These are phyloP conservation scores for Misgurnus anguillicaudatus DNA, from an alignment of 2,113 vertebrate species.

Conservation along the genomic window DNA sequence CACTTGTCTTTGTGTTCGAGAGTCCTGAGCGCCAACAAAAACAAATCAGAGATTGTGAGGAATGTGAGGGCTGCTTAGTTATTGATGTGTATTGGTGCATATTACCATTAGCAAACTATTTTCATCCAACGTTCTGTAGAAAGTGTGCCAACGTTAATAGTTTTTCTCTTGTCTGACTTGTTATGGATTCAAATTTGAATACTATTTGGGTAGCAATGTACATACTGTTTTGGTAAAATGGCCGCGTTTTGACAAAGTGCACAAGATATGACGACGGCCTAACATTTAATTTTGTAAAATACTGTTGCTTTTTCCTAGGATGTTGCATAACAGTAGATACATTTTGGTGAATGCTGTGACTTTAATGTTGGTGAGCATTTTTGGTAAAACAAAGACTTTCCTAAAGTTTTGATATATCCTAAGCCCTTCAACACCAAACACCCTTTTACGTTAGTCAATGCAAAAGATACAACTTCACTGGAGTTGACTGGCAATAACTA, in stretches of 20 bases:
- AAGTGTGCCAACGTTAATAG: conserved; percentile 43
- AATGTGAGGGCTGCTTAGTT: conserved; percentile 62
- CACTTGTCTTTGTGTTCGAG: conserved; percentile 54
- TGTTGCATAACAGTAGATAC: conserved; percentile 48
- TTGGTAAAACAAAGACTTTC: conserved; percentile 66
- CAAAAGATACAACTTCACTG: conserved; percentile 61
- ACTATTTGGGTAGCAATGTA: conserved; percentile 49
- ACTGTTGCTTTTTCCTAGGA: conserved; percentile 38
- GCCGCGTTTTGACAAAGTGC: conserved; percentile 56
- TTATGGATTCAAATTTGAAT: conserved; percentile 34
- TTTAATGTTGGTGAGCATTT: conserved; percentile 53
- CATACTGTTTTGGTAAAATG: conserved; percentile 46
- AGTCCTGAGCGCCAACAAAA: conserved; percentile 53
- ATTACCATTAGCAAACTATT: conserved; percentile 8
- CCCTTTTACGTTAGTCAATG: conserved; percentile 60
- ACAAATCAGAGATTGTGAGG: conserved; percentile 63
- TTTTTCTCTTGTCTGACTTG: conserved; percentile 33
- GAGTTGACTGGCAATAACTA: conserved; percentile 66
- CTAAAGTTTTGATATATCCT: conserved; percentile 58
- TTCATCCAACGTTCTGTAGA: conserved; percentile 42
- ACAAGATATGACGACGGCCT: conserved; percentile 43
- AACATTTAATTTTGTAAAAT: conserved; percentile 45
- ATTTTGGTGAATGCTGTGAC: conserved; percentile 53
- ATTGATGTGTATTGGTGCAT: conserved; percentile 26
- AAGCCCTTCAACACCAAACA: conserved; percentile 63